Base-by-base conservation (phyloP, 1,140 invertebrate species). In the Himalopsyche phryganea region DNA sequence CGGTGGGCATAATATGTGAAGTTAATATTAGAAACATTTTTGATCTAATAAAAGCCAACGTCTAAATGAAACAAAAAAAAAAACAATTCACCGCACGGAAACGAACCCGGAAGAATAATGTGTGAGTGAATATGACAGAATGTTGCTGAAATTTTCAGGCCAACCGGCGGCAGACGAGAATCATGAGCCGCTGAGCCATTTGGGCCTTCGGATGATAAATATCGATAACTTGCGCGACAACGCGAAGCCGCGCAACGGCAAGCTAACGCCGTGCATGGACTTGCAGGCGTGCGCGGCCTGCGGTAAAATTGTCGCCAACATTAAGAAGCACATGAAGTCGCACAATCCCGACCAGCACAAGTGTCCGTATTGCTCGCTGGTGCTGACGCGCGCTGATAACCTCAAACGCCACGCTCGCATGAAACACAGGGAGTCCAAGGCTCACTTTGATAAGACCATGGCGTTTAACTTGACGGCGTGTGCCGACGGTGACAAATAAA, bases 281-380 rank as follows among this genome's bases (percentile, higher is more conserved):
- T 67, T 73, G 35, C 79, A 80, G 72, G 73, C 72, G 56, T 86
- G 84, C 71, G 74, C 74, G 51, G 74, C 80, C 61, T 87, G 86
- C 74, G 84, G 85, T 61, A 88, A 88, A 77, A 81, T 80, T 61
- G 86, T 88, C 45, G 85, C 78, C 66, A 86, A 87, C 75, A 78
- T 85, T 64, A 85, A 86, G 79, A 86, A 88, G 68, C 85, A 87
- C 66, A 77, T 84, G 69, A 82, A 85, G 68, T 85, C 84, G 35
- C 85, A 87, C 67, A 78, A 83, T 53, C 85, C 85, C 10, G 84
- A 85, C 69, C 82, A 83, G 60, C 85, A 85, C 69, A 81, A 82
- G 65, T 87, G 85, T 69, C 84, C 85, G 9, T 74, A 83, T 55
- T 88, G 85, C 70, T 79, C 81, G 15, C 81, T 84, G 58, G 80